A percentile compares a stretch with the other conserved stretches of the same genome.
Conservation (phyloP, 2,797 vertebrate genomes). For the Schizopygopsis malacanthus region DNA sequence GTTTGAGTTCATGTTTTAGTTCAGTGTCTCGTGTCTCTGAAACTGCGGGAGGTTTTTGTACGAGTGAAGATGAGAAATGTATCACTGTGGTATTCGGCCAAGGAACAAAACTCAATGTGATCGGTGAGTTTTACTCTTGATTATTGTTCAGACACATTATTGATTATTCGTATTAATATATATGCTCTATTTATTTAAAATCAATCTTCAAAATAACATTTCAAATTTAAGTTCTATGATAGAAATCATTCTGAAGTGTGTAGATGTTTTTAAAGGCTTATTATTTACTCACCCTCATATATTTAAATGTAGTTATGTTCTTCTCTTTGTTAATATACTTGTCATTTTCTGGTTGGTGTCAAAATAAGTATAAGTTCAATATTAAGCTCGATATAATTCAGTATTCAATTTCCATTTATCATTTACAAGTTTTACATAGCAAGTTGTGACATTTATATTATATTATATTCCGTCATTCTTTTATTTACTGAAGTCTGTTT, state of each 20-base stretch:
- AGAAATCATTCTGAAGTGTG: too few relatives aligned
- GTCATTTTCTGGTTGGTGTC: not conserved
- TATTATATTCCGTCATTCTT: not conserved
- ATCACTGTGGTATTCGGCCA: slow-evolving; percentile 76
- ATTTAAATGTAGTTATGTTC: not conserved
- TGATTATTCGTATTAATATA: not conserved
- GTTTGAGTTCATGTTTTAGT: not conserved
- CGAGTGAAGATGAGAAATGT: slow-evolving; percentile 62
- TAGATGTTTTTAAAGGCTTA: not conserved
- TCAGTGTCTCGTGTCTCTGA: not conserved
- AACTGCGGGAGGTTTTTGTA: slow-evolving; percentile 54
- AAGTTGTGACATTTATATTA: not conserved
- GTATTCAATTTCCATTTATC: not conserved
- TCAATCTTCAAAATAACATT: not conserved
- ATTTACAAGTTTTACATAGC: not conserved
- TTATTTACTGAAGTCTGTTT: not conserved
- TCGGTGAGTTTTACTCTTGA: slow-evolving; percentile 61
- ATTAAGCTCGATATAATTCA: not conserved
- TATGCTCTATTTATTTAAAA: not conserved
- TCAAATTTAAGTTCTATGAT: too few relatives aligned
- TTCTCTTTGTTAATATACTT: not conserved
- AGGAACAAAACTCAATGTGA: slow-evolving; percentile 70
- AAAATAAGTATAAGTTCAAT: not conserved
- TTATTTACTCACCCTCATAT: too few relatives aligned
- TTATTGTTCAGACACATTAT: not conserved